Percentiles rank a stretch among this genome's conserved stretches.
phyloP scores from a whole-genome alignment of 2,888 invertebrate species.

The Leptinotarsa peninsularis region DNA sequence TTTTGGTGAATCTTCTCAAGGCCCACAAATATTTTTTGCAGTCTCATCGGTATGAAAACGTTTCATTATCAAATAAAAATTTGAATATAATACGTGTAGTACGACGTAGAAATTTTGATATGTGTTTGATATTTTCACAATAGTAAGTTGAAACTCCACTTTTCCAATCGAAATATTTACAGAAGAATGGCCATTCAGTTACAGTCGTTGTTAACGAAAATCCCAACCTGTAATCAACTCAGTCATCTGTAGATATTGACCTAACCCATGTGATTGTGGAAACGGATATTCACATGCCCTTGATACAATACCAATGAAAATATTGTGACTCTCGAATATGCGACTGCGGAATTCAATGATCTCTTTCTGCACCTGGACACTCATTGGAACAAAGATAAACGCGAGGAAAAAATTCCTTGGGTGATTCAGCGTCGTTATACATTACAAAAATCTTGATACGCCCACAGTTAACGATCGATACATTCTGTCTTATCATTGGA shows the following conservation, averaged over 20 bases:
- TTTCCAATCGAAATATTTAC: no score
- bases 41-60: no score
- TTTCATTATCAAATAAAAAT: no score
- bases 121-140: no score
- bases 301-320: not conserved
- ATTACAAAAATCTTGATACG: not conserved
- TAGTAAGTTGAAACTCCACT: no score
- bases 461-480: constrained; percentile 9
- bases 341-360: not conserved
- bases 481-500: constrained; percentile 5
- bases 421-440: constrained; percentile 13
- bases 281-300: constrained; percentile 10
- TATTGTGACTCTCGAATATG: not conserved
- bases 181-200: no score
- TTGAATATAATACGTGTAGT: no score
- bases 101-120: no score
- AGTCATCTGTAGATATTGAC: not conserved
- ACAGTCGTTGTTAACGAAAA: no score
- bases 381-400: constrained; percentile 9
- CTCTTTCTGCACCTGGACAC: constrained; percentile 15
- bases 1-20: no score
- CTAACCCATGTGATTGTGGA: not conserved
- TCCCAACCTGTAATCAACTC: no score
- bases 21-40: no score
- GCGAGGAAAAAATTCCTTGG: not conserved